Evolutionary conservation across 2,113 vertebrate species (phyloP).

Genomic region (Xiphophorus maculatus): DNA sequence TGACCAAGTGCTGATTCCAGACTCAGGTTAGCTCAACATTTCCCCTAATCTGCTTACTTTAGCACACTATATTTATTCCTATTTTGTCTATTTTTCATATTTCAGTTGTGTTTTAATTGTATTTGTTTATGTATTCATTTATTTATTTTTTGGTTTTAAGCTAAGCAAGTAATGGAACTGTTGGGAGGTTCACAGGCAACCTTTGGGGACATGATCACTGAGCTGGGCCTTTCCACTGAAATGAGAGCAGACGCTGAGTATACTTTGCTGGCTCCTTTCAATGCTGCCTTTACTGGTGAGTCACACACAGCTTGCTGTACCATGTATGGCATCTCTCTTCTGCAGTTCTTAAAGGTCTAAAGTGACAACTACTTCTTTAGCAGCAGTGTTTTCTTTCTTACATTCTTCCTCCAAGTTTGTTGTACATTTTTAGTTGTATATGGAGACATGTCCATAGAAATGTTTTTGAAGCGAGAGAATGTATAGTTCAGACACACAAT

Average conservation of each 20-base stretch:
- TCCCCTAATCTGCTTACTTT: neutral
- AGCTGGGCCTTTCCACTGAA: slow-evolving; percentile 84
- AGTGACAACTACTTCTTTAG: slow-evolving; percentile 4
- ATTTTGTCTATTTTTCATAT: slow-evolving; percentile 2
- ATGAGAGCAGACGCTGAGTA: slow-evolving; percentile 86
- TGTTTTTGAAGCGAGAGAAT: neutral
- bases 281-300: slow-evolving; percentile 90
- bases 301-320: slow-evolving; percentile 22
- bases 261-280: slow-evolving; percentile 90
- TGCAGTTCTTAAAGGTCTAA: slow-evolving; percentile 13
- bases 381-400: neutral
- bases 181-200: slow-evolving; percentile 86
- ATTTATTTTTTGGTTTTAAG: slow-evolving; percentile 73
- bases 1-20: slow-evolving; percentile 91
- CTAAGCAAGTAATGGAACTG: slow-evolving; percentile 94
- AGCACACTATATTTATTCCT: neutral
- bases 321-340: neutral
- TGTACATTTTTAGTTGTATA: neutral
- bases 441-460: neutral
- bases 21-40: slow-evolving; percentile 86
- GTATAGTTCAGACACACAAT: neutral
- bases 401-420: neutral
- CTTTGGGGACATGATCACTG: slow-evolving; percentile 88
- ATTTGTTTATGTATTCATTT: too few relatives aligned
- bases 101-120: slow-evolving; percentile 13